Conservation (phyloP, 2,888 invertebrate genomes). For the Yponomeuta cagnagella region DNA sequence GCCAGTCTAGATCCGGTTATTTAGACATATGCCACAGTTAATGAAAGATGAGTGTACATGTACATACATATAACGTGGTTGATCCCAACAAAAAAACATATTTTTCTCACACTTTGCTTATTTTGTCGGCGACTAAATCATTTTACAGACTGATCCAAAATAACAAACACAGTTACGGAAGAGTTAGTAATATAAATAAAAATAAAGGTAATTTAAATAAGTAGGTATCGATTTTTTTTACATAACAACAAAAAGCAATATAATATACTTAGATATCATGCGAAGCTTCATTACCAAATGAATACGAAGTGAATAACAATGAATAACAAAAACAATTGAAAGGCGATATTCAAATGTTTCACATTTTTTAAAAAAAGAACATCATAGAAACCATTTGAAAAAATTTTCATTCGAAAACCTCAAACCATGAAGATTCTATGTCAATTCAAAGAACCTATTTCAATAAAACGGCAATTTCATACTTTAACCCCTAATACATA, state of each 20-base stretch:
- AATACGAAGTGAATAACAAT: too few species aligned
- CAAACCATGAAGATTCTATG: too few species aligned
- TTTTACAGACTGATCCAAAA: constrained; percentile 31
- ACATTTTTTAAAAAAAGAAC: too few species aligned
- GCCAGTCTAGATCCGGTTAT: not conserved
- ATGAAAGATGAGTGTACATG: not conserved
- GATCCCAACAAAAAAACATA: not conserved
- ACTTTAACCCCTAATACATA: too few species aligned
- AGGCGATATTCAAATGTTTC: too few species aligned
- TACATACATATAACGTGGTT: not conserved
- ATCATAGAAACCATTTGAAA: too few species aligned
- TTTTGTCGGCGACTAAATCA: not conserved
- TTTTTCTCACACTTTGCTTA: not conserved
- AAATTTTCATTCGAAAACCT: too few species aligned
- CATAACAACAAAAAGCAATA: not conserved
- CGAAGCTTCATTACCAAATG: not conserved
- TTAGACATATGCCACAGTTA: not conserved
- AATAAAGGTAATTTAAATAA: not conserved
- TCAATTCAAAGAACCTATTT: too few species aligned
- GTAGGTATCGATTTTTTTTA: not conserved
- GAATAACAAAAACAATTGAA: too few species aligned
- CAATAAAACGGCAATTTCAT: too few species aligned
- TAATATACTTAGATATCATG: not conserved
- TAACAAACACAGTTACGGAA: not conserved
- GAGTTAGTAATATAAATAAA: not conserved